Evolutionary conservation across 2,113 vertebrate genomes (phyloP).

Genomic region (Anhinga rufa): DNA sequence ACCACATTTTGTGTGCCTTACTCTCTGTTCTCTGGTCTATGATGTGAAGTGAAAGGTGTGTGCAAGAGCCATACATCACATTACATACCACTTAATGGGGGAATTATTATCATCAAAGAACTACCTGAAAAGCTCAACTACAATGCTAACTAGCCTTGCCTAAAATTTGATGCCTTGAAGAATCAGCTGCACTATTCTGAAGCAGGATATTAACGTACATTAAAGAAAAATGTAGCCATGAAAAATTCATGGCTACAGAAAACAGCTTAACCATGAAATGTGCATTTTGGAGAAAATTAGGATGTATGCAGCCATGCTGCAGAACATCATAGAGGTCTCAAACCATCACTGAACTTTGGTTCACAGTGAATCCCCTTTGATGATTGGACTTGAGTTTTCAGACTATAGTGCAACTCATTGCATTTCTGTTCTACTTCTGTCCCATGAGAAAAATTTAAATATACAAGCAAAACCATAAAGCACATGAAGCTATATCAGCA

Average conservation of each 20-base stretch:
- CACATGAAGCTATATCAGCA: neutral
- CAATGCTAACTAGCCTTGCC: neutral
- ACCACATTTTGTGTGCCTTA: neutral
- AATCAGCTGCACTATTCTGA: neutral
- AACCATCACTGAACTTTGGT: neutral
- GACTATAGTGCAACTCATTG: neutral
- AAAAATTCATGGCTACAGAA: neutral
- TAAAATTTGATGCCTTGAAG: neutral
- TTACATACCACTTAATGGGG: too few species aligned
- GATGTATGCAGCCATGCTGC: neutral
- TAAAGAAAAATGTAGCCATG: neutral
- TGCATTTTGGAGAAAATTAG: neutral
- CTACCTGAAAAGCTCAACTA: neutral
- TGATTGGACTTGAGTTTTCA: neutral
- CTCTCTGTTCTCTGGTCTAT: neutral
- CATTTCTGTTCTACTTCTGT: neutral
- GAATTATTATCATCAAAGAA: neutral
- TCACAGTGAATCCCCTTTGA: neutral
- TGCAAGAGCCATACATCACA: neutral
- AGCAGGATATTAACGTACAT: neutral
- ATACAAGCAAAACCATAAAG: slow-evolving; percentile 4
- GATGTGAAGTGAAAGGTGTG: neutral
- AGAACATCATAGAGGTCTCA: neutral
- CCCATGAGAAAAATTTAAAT: slow-evolving; percentile 14
- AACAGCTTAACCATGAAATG: neutral